phyloP scores from a whole-genome alignment of 2,113 vertebrate genomes.

The Ramphastos sulfuratus region DNA sequence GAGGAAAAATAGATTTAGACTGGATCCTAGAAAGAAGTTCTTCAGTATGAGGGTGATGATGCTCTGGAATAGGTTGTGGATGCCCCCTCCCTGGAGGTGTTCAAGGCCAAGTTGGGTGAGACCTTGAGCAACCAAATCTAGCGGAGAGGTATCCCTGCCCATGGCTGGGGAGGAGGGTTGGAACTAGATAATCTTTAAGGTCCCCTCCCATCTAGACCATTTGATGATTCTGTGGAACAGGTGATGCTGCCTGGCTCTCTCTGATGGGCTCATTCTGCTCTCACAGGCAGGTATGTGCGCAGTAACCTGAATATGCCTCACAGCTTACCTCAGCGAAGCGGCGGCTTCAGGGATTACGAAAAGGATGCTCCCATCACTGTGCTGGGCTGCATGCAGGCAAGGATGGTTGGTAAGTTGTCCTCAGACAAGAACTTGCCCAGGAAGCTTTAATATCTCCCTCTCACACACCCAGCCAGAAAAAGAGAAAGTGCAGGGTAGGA shows the following conservation, averaged over 20 bases:
- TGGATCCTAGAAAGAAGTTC: too few relatives aligned
- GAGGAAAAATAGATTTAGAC: too few relatives aligned
- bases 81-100: too few relatives aligned
- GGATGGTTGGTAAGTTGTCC: constrained; percentile 82
- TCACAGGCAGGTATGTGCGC: constrained; percentile 89
- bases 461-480: neutral
- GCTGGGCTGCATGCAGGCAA: constrained; percentile 93
- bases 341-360: constrained; percentile 91
- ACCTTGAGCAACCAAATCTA: too few relatives aligned
- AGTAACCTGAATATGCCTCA: constrained; percentile 97
- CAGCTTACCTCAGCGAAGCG: constrained; percentile 86
- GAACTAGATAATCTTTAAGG: too few relatives aligned
- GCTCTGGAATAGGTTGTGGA: too few relatives aligned
- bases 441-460: neutral
- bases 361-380: constrained; percentile 97
- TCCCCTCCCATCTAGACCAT: too few relatives aligned
- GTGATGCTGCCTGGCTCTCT: neutral
- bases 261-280: neutral
- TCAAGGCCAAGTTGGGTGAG: too few relatives aligned
- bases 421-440: neutral
- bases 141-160: too few relatives aligned
- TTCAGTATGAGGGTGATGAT: too few relatives aligned
- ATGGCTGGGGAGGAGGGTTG: too few relatives aligned
- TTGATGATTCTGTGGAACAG: neutral
- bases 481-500: neutral